Evolutionary conservation across 64 coral and sea anemone genomes (phyloP), one percentile per base, ranked within the genome.

Genomic region (Pocillopora verrucosa): DNA sequence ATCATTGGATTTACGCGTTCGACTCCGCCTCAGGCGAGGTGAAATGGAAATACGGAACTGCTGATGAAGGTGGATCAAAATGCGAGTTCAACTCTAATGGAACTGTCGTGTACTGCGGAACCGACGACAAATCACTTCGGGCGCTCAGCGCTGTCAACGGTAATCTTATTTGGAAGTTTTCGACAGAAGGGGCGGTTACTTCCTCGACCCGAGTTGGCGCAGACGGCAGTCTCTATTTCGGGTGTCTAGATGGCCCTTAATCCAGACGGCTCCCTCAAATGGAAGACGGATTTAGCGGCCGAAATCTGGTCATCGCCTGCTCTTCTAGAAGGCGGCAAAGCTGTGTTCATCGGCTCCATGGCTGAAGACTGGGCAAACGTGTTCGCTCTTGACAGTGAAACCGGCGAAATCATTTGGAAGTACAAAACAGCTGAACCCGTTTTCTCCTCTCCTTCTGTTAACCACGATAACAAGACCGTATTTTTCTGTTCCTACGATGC

Each of bases 131-230:
- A n/a, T n/a, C n/a, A n/a, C n/a, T n/a, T n/a, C n/a, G n/a, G n/a
- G n/a, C n/a, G n/a, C n/a, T n/a, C n/a, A n/a, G n/a, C n/a, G n/a
- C n/a, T n/a, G n/a, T n/a, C n/a, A n/a, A n/a, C n/a, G n/a, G n/a
- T n/a, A n/a, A 91, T 61, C 88, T 98, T 73, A 86, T 95, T 17
- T 98, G 96, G 96, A 98, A 95, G 65, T 98, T 93, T n/a, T n/a
- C n/a, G n/a, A n/a, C n/a, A n/a, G n/a, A n/a, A n/a, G n/a, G n/a
- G n/a, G n/a, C n/a, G n/a, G n/a, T n/a, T n/a, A n/a, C n/a, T n/a
- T n/a, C n/a, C n/a, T n/a, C n/a, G n/a, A n/a, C n/a, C n/a, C n/a
- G n/a, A n/a, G n/a, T n/a, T n/a, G n/a, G n/a, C n/a, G n/a, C n/a
- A n/a, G n/a, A n/a, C n/a, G n/a, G n/a, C n/a, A n/a, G n/a, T n/a